Percentiles rank a stretch among this genome's conserved stretches.
These are phyloP conservation scores for Lypha dubia DNA, from an alignment of 2,888 invertebrate genomes.

Conservation along the genomic window DNA sequence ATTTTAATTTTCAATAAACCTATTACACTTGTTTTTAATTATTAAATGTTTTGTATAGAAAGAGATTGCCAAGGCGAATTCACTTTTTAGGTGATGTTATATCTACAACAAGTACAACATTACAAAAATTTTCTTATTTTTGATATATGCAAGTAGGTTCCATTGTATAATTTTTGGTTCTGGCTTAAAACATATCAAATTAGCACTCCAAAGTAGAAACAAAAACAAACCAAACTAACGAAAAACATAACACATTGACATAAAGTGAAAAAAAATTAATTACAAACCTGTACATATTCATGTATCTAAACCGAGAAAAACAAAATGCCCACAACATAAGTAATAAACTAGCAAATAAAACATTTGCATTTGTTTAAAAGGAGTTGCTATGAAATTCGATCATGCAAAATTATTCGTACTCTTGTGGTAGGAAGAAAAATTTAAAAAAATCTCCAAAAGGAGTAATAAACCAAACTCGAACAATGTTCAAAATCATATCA, in stretches of 20 bases:
- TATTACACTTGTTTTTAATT: no score
- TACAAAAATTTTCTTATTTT: conserved; percentile 37
- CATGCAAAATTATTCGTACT: conserved; percentile 76
- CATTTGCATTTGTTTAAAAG: conserved; percentile 57
- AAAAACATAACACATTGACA: conserved; percentile 46
- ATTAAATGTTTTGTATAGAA: no score
- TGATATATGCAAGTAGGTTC: conserved; percentile 48
- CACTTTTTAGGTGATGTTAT: no score
- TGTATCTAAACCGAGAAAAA: conserved; percentile 45
- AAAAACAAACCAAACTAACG: conserved; percentile 2
- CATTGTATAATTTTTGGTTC: conserved; percentile 25
- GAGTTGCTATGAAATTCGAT: conserved; percentile 75
- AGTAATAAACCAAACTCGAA: conserved; percentile 71
- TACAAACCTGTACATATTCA: conserved; percentile 62
- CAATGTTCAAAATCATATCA: conserved; percentile 72
- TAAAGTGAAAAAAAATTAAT: conserved; percentile 71
- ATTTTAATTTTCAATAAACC: no score
- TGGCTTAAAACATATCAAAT: conserved; percentile 31
- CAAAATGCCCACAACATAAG: not conserved
- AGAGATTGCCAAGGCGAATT: no score
- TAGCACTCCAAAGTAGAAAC: conserved; percentile 67
- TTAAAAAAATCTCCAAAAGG: conserved; percentile 53
- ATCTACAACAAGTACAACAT: no score
- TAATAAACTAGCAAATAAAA: conserved; percentile 9
- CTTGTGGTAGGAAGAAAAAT: conserved; percentile 52